Base-by-base conservation (phyloP, 2,888 invertebrate genomes). In the Patella pellucida region DNA sequence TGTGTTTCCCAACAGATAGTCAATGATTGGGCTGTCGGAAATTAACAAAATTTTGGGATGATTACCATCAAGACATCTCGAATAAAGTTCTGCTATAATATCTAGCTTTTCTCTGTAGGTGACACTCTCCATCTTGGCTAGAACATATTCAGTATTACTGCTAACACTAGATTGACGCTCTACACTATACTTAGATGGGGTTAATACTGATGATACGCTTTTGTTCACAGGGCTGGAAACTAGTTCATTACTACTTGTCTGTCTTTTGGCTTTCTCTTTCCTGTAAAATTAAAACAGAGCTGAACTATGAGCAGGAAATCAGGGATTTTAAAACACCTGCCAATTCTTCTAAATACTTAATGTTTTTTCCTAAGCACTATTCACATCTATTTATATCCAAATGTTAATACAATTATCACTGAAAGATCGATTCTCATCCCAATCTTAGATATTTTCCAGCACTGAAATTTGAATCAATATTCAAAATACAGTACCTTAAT, bases 41-140 rank as follows among this genome's bases (percentile, higher is more conserved):
- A 76, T n/a, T 15, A 19, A 41, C 0, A 41, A 41, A 31, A 5
- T 9, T 16, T 71, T 54, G 4, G 4, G n/a, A 15, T 62, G 75
- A 79, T 94, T 93, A 84, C 93, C 92, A 81, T 93, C 92, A 15
- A 95, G 88, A 79, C 95, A 91, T 72, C 90, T 87, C 70, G 93
- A 91, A 81, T 95, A 95, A 62, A 95, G 90, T 76, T 92, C 87
- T 2, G 93, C 91, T 51, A 95, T 84, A 50, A 92, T 85, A 81
- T 94, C 92, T 0, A 95, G 87, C 82, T 93, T 90, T 0, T 92
- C 91, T 79, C 90, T 91, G 82, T 92, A 91, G 7, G 92, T 89
- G 0, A 95, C 93, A 79, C 92, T 81, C 15, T 71, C 52, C 16
- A 52, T 16, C 16, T 23, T n/a, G 51, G 71, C 71, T 52, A 19